phyloP scores from a whole-genome alignment of 2,113 vertebrate genomes.

The Ammodytes marinus region DNA sequence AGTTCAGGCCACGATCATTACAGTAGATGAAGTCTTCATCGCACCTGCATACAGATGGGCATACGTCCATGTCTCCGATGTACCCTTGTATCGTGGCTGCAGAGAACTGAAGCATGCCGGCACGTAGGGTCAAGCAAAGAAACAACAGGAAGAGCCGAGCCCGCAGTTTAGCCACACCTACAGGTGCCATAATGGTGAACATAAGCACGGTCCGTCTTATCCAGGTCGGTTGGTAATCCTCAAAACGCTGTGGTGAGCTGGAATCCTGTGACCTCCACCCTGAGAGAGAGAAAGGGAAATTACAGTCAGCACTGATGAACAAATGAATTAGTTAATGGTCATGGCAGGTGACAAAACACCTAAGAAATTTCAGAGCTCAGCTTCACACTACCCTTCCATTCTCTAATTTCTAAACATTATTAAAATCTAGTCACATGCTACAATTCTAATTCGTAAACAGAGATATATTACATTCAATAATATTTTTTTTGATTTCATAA shows the following conservation, averaged over 20 bases:
- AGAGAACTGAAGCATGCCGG: constrained; percentile 84
- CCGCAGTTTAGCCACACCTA: constrained; percentile 82
- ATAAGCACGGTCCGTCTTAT: constrained; percentile 47
- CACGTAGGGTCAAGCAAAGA: constrained; percentile 87
- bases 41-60: constrained; percentile 92
- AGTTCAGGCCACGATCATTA: constrained; percentile 94
- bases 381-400: constrained; percentile 1
- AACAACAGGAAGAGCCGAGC: constrained; percentile 88
- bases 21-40: constrained; percentile 95
- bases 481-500: constrained; percentile 25
- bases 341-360: not conserved
- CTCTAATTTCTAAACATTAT: not conserved
- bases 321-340: constrained; percentile 23
- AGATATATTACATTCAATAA: constrained; percentile 9
- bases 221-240: constrained; percentile 56
- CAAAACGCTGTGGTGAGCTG: constrained; percentile 53
- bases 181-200: constrained; percentile 82
- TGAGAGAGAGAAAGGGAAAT: constrained; percentile 59
- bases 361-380: not conserved
- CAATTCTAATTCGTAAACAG: constrained; percentile 16
- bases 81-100: constrained; percentile 78
- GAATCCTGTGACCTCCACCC: constrained; percentile 75
- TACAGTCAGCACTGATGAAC: constrained; percentile 42
- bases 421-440: not conserved
- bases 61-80: constrained; percentile 78